Evolutionary conservation across 1,140 invertebrate species (phyloP), one percentile per base, ranked within the genome.

Genomic region (Amphibalanus amphitrite): DNA sequence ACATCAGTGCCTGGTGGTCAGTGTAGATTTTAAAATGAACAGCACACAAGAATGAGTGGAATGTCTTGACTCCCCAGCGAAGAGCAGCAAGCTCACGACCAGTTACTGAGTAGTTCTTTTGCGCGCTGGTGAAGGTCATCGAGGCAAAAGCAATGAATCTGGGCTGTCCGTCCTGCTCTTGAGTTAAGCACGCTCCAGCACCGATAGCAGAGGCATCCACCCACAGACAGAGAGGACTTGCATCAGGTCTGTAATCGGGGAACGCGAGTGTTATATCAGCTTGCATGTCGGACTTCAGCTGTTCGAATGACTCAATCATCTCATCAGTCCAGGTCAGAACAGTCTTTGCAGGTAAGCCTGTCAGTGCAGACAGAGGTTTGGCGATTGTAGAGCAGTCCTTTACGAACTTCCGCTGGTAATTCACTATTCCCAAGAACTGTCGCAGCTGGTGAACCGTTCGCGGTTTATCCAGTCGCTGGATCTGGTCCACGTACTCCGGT

Each of bases 21-120:
- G 70, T 29, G 29, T 29, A 67, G 20, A 70, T 33, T 13, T 65
- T 33, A 20, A 70, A 33, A 4, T 70, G 47, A 13, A 70, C 29
- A 8, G 47, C 70, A 23, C 67, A 70, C n/a, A 68, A 3, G 67
- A 68, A 68, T 15, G 69, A 38, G 15, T 38, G 33, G 15, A 38
- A 38, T 15, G 33, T 38, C 15, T 83, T 82, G 78, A 83, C 83
- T 71, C 83, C 82, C 76, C 81, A 80, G 72, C 77, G 0, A 38
- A 70, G 20, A 3, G 26, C 17, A 70, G 65, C 71, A 0, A 69
- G 28, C 30, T 72, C 30, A 17, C 69, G 28, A 23, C 65, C 72
- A 25, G 47, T 30, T 70, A 29, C 38, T 20, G 70, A 70, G 67
- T 70, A 70, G 20, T 70, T 70, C 33, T 38, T 38, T 38, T 38